These are phyloP conservation scores for Dolichoris vasculosae DNA, from an alignment of 1,140 invertebrate species.

Conservation along the genomic window DNA sequence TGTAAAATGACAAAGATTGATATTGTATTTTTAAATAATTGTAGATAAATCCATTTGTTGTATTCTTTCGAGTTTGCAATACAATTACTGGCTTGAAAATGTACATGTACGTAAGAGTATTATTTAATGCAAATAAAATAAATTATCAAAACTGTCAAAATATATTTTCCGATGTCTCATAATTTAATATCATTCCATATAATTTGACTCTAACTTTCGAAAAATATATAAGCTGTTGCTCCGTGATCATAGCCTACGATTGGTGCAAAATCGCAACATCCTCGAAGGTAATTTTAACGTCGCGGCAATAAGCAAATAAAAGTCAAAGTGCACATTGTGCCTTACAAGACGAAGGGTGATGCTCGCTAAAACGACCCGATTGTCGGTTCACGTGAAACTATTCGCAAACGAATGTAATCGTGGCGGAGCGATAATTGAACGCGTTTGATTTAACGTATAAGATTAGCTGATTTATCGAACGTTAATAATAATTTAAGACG, in stretches of 20 bases:
- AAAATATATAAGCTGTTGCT: background rate
- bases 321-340: background rate
- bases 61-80: background rate
- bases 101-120: background rate
- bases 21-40: background rate
- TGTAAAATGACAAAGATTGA: background rate
- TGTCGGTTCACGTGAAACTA: background rate
- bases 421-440: conserved; percentile 41
- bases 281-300: background rate
- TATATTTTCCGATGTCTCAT: background rate
- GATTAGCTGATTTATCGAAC: no score
- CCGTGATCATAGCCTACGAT: background rate
- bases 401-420: conserved; percentile 3
- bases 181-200: background rate
- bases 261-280: conserved; percentile 4
- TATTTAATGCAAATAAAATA: conserved; percentile 24
- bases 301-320: background rate
- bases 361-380: background rate
- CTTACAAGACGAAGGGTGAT: background rate
- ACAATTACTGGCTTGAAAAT: background rate
- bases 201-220: background rate
- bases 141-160: conserved; percentile 8
- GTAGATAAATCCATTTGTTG: background rate
- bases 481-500: no score
- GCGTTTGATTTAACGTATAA: background rate